Evolutionary conservation across 2,888 invertebrate species (phyloP).

Genomic region (Campoletis raptor): DNA sequence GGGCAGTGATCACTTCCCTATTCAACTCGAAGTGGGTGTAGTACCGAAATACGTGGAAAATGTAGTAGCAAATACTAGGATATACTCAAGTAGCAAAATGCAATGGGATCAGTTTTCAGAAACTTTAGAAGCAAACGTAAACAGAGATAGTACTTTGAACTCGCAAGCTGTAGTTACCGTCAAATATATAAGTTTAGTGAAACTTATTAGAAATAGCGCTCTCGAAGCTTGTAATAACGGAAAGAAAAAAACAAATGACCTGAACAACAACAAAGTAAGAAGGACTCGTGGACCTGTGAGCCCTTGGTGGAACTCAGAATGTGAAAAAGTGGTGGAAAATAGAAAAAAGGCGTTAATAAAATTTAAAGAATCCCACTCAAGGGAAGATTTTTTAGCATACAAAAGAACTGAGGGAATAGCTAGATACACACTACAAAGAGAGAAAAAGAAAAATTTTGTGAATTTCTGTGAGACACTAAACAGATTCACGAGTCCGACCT

Average conservation of each 20-base stretch:
- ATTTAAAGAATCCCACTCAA: neutral
- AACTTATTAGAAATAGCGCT: neutral
- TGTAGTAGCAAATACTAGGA: neutral
- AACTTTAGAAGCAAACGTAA: neutral
- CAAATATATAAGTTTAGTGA: neutral
- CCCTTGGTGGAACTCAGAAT: neutral
- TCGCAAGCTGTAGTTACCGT: neutral
- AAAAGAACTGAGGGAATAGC: neutral
- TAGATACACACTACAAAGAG: neutral
- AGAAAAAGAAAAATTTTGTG: neutral
- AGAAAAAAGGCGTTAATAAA: neutral
- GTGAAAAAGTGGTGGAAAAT: neutral
- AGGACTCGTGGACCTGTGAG: neutral
- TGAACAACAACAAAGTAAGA: neutral
- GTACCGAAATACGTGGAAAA: neutral
- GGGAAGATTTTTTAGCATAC: neutral
- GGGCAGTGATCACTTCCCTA: conserved; percentile 53
- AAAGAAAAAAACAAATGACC: neutral
- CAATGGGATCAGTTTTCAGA: conserved; percentile 24
- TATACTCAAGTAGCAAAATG: conserved; percentile 9
- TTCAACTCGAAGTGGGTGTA: neutral
- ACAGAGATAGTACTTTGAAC: neutral
- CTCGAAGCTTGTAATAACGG: neutral
- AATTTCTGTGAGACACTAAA: too few relatives aligned
- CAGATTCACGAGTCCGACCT: too few relatives aligned